A percentile compares a stretch with the other conserved stretches of the same genome.
Evolutionary conservation across 2,888 invertebrate genomes (phyloP).

Genomic region (Erebia aethiops): DNA sequence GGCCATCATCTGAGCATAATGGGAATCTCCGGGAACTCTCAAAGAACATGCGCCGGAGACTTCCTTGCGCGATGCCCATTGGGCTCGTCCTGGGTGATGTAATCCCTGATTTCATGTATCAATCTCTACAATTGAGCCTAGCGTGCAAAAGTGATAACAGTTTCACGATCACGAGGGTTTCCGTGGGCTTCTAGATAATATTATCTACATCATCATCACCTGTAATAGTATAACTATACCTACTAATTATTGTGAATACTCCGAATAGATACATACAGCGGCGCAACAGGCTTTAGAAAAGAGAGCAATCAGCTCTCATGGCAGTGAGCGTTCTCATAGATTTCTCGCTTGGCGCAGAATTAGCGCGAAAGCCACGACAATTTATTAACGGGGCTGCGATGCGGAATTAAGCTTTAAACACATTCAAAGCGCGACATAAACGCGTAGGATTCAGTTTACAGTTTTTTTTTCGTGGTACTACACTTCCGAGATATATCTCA

Average conservation of each 20-base stretch:
- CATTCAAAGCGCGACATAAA: not conserved
- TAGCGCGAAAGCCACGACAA: conserved; percentile 68
- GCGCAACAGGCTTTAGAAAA: conserved; percentile 52
- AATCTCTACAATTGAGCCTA: too few species aligned
- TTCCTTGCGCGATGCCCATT: too few species aligned
- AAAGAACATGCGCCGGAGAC: too few species aligned
- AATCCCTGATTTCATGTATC: too few species aligned
- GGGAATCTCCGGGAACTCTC: too few species aligned
- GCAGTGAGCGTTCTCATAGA: conserved; percentile 59
- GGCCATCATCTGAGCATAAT: too few species aligned
- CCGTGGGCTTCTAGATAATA: too few species aligned
- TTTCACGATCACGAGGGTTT: too few species aligned
- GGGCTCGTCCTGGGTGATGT: too few species aligned
- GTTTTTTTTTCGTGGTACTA: too few species aligned
- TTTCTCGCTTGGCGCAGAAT: conserved; percentile 66
- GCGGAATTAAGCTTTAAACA: conserved; percentile 52
- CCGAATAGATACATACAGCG: conserved; percentile 29
- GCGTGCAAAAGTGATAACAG: too few species aligned
- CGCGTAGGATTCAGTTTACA: not conserved
- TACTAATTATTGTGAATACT: conserved; percentile 32
- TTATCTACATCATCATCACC: not conserved
- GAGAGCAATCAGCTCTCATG: conserved; percentile 52
- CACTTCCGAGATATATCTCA: too few species aligned
- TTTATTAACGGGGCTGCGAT: conserved; percentile 70
- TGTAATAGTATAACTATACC: conserved; percentile 32